Percentiles rank a stretch among this genome's conserved stretches.
These are phyloP conservation scores for Alca torda DNA, from an alignment of 2,797 vertebrate species.

Conservation along the genomic window DNA sequence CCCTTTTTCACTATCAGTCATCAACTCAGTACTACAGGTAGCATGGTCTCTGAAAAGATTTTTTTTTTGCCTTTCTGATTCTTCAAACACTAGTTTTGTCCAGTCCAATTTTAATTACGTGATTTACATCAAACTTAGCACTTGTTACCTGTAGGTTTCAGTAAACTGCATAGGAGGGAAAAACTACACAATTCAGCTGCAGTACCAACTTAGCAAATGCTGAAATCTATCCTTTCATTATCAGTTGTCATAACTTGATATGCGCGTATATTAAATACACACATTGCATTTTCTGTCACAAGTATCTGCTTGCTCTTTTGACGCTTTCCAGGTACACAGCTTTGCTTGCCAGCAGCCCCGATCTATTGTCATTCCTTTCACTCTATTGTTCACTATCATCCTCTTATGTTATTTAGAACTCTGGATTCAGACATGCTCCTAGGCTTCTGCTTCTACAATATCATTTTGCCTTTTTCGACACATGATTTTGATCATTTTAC, in stretches of 20 bases:
- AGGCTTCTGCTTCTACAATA: background rate
- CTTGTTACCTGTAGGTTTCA: background rate
- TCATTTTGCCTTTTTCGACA: background rate
- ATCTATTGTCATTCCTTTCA: slow-evolving; percentile 24
- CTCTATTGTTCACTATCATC: background rate
- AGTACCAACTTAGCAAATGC: background rate
- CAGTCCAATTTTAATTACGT: background rate
- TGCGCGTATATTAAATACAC: background rate
- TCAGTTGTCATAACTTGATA: background rate
- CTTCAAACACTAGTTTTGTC: background rate
- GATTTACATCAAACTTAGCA: background rate
- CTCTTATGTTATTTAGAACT: background rate
- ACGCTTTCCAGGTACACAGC: background rate
- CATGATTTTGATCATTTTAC: background rate
- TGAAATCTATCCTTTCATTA: background rate
- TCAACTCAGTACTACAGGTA: background rate
- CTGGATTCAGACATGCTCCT: background rate
- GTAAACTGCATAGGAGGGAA: background rate
- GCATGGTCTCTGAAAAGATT: background rate
- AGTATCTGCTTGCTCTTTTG: background rate
- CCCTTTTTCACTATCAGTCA: background rate
- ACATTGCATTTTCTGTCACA: background rate
- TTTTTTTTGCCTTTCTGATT: background rate
- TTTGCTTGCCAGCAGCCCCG: background rate
- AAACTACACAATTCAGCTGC: background rate